These are phyloP conservation scores for Anthopleura xanthogrammica DNA, from an alignment of 92 coral and sea anemone species.

Conservation along the genomic window DNA sequence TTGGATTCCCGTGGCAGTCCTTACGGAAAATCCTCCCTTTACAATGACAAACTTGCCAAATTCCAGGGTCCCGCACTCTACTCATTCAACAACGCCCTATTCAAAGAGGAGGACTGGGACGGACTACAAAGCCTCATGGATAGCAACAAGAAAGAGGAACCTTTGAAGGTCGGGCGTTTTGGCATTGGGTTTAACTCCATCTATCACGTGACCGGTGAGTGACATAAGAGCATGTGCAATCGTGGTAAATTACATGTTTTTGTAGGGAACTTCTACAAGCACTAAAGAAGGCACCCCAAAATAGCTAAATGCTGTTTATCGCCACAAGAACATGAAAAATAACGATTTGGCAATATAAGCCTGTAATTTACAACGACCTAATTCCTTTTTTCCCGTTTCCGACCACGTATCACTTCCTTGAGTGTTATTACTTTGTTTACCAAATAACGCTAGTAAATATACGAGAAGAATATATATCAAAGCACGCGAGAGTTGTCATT, in stretches of 20 bases:
- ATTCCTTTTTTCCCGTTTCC: too few relatives aligned
- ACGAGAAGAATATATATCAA: too few relatives aligned
- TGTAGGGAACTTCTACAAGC: too few relatives aligned
- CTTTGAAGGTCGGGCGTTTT: conserved; percentile 93
- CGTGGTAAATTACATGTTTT: neutral
- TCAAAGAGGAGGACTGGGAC: conserved; percentile 82
- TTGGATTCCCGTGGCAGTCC: conserved; percentile 66
- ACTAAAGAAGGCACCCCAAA: too few relatives aligned
- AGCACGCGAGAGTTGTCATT: too few relatives aligned
- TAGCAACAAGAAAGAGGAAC: conserved; percentile 86
- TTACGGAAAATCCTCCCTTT: conserved; percentile 61
- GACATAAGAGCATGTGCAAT: neutral
- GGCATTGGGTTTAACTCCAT: conserved; percentile 92
- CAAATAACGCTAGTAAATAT: too few relatives aligned
- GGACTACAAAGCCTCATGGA: conserved; percentile 77
- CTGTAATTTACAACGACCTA: too few relatives aligned
- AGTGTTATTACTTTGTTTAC: too few relatives aligned
- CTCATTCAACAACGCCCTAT: conserved; percentile 73
- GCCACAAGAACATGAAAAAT: too few relatives aligned
- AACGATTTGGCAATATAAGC: too few relatives aligned
- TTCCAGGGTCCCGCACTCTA: conserved; percentile 94
- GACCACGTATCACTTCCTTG: too few relatives aligned
- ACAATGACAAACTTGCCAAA: conserved; percentile 53
- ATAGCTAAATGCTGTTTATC: too few relatives aligned
- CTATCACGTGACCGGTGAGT: conserved; percentile 82